phyloP scores from a whole-genome alignment of 2,113 vertebrate genomes.

The Himantopus leucocephalus region DNA sequence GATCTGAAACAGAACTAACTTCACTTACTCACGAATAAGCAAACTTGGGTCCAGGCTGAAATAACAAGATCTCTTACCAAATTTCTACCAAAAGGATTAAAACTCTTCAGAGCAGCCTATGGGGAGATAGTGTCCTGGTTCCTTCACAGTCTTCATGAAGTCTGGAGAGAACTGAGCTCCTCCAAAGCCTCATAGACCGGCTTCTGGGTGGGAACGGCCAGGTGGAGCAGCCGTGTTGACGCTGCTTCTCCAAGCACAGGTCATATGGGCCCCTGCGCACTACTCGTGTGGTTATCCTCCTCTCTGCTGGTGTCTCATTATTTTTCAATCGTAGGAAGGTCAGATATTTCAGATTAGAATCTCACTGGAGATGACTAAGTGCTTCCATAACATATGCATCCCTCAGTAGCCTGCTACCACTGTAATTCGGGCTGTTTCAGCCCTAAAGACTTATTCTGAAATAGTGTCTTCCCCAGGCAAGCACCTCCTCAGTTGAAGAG shows the following conservation, averaged over 20 bases:
- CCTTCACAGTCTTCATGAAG: background rate
- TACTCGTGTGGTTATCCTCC: fast-evolving
- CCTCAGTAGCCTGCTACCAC: background rate
- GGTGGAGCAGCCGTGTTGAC: background rate
- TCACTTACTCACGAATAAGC: background rate
- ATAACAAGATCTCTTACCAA: background rate
- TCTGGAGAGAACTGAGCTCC: background rate
- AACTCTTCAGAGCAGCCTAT: background rate
- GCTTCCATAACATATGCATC: background rate
- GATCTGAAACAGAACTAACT: background rate
- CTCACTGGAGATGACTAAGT: constrained; percentile 17
- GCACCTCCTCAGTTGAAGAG: background rate
- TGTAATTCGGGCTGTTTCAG: background rate
- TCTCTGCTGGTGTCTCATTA: background rate
- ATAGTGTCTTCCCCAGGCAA: constrained; percentile 21
- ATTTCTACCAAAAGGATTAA: background rate
- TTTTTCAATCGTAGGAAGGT: background rate
- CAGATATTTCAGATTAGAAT: background rate
- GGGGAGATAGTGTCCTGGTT: background rate
- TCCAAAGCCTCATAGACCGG: background rate
- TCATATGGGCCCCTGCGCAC: fast-evolving
- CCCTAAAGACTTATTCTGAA: constrained; percentile 20
- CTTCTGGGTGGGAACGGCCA: background rate
- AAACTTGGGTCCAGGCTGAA: background rate
- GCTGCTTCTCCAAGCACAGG: background rate